These are phyloP conservation scores for Boloria selene DNA, from an alignment of 2,888 invertebrate genomes.

Conservation along the genomic window DNA sequence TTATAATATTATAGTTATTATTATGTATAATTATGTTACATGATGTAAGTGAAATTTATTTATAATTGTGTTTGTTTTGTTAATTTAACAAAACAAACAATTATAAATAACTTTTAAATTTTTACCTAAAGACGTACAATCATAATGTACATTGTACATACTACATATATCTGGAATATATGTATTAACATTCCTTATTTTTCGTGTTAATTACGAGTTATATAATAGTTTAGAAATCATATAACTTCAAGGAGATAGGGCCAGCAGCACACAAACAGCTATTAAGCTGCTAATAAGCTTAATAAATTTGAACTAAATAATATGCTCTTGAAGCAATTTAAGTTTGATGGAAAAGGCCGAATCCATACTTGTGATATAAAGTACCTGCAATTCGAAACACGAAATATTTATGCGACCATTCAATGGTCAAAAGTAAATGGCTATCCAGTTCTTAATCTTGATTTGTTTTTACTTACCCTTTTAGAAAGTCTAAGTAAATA, in stretches of 20 bases:
- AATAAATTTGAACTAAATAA: constrained; percentile 33
- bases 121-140: too few relatives aligned
- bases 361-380: background rate
- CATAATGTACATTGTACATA: too few relatives aligned
- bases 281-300: constrained; percentile 23
- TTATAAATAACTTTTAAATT: too few relatives aligned
- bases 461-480: too few relatives aligned
- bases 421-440: too few relatives aligned
- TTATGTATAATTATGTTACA: background rate
- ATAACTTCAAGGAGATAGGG: constrained; percentile 24
- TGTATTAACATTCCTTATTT: background rate
- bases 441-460: too few relatives aligned
- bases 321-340: constrained; percentile 36
- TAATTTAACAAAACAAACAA: too few relatives aligned
- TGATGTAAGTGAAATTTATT: too few relatives aligned
- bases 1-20: background rate
- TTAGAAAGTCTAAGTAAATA: too few relatives aligned
- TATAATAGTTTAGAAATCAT: constrained; percentile 13
- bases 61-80: too few relatives aligned
- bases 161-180: background rate
- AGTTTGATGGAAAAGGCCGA: constrained; percentile 32
- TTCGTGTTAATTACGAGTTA: too few relatives aligned
- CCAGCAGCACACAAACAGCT: constrained; percentile 2
- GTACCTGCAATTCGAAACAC: background rate
- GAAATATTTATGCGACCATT: background rate